Evolutionary conservation across 1,140 invertebrate genomes (phyloP), one percentile per base, ranked within the genome.

Genomic region (Heterodera schachtii): DNA sequence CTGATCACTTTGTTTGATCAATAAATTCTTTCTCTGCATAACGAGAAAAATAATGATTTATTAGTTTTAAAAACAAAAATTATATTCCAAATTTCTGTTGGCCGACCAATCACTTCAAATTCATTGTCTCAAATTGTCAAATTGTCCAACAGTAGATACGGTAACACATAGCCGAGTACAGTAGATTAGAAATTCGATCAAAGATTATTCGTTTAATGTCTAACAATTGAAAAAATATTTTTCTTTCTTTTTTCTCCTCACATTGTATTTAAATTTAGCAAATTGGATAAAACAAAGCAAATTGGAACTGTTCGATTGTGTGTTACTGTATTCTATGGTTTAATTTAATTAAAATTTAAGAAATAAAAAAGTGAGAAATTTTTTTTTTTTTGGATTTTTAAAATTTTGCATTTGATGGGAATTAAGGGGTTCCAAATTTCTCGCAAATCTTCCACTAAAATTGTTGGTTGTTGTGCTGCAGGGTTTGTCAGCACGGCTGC

Each of bases 271-370:
- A 47, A 74, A 74, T 43, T 43, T 57, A 74, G 73, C 13, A 73
- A 74, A 74, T 43, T 41, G 73, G 19, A 43, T n/a, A 74, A 76
- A 60, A 44, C 57, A 76, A 57, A 60, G 75, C 75, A 76, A 64
- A 64, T 19, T 19, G 11, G 5, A 19, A 5, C 11, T 21, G 11
- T 64, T 64, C 16, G 49, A 64, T 64, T 64, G 16, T 64, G 57
- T 64, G 57, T 64, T 64, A 64, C 57, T 64, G 57, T 64, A 64
- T 19, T 64, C 16, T 64, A 5, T 64, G 57, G 13, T 64, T 5
- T 5, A 11, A 52, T 52, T 52, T 6, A 11, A 52, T 52, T 11
- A 52, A 52, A 52, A 52, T n/a, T n/a, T n/a, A n/a, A n/a, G n/a
- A n/a, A n/a, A n/a, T n/a, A n/a, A n/a, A n/a, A n/a, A n/a, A n/a